Conservation (phyloP, 2,113 vertebrate genomes). For the Ciconia boyciana region DNA sequence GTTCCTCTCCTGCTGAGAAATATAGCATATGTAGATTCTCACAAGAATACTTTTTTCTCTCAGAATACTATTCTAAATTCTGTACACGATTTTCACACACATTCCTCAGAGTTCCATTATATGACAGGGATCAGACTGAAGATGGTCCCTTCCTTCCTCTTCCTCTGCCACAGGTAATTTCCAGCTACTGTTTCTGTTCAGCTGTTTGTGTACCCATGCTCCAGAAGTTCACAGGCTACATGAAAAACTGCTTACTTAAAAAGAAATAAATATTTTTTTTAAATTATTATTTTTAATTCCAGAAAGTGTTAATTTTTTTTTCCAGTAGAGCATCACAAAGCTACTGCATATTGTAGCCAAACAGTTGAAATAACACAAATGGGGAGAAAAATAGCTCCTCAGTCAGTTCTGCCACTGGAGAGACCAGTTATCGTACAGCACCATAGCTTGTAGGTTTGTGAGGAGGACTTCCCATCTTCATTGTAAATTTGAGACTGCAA, state of each 20-base stretch:
- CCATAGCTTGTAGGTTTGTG: neutral
- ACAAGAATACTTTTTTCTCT: neutral
- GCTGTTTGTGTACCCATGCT: neutral
- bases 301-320: neutral
- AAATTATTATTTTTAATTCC: neutral
- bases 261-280: neutral
- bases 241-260: neutral
- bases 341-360: neutral
- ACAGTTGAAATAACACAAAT: neutral
- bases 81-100: neutral
- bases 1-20: neutral
- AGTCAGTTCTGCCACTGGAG: neutral
- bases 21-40: neutral
- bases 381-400: neutral
- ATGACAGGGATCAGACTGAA: neutral
- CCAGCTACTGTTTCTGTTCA: neutral
- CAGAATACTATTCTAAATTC: neutral
- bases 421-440: neutral
- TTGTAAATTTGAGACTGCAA: neutral
- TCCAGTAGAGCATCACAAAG: neutral
- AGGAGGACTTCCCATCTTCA: neutral
- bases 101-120: neutral
- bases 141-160: neutral
- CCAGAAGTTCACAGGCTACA: neutral
- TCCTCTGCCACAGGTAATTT: neutral